Base-by-base conservation (phyloP, 2,797 vertebrate genomes). In the Dermochelys coriacea region DNA sequence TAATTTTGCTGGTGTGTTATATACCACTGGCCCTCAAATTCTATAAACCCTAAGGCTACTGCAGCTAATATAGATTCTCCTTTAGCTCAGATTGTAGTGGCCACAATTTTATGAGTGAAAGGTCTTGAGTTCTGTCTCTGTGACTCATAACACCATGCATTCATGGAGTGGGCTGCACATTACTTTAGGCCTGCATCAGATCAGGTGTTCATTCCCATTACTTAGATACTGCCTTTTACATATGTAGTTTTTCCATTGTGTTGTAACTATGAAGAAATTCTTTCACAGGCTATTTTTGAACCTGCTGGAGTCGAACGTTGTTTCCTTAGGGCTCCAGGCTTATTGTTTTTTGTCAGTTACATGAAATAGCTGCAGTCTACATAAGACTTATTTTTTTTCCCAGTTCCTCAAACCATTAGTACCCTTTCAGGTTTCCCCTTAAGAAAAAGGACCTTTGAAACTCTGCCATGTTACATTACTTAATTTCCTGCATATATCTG, bases 341-440 rank as follows among this genome's bases (percentile, higher is more conserved):
- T 94, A 97, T 97, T 96, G 92, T 97, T 96, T 82, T 85, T 37
- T 82, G 87, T 96, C 84, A 27, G 85, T 50, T 49, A 16, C 79
- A 87, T 93, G 94, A 93, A 97, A 93, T 87, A 98, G 96, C 92
- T 95, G 91, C 55, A 82, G 93, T 93, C 95, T 87, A 77, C 93
- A 47, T 82, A n/a, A 95, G 91, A 95, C 84, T 5, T 41, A 19
- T 29, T 93, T 97, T 89, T 89, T 93, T 96, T 91, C 79, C 85
- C 91, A 95, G 86, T 95, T 93, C 93, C 94, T 96, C 81, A 91
- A 90, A 90, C 94, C 96, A 95, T 96, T 96, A 92, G 96, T 95
- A 92, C 90, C 74, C 95, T 97, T 97, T 97, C 97, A 96, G 96
- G 96, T 94, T 98, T 95, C 91, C 96, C 91, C 96, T 88, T 94